Evolutionary conservation across 1,140 invertebrate species (phyloP), one percentile per base, ranked within the genome.

Genomic region (Sarcophaga peregrina): DNA sequence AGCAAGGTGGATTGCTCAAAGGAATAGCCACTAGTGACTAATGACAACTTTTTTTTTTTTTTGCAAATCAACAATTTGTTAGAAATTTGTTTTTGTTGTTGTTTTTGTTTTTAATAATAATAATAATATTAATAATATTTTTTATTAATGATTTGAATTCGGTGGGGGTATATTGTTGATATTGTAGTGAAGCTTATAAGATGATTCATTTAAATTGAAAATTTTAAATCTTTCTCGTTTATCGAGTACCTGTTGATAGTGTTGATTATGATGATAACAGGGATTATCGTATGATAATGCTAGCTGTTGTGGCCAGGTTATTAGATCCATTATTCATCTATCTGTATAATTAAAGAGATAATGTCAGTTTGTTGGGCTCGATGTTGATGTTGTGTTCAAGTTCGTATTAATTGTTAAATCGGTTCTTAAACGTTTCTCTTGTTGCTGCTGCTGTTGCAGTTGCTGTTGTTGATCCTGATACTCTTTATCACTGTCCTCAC

Each of bases 401-500:
- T 72, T 78, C 25, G 47, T 17, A 52, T 52, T 50, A 52, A 8
- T 4, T 8, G 15, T 4, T 11, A 17, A 3, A 50, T 78, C 75
- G 8, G 85, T 52, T 5, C 74, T 83, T 7, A 85, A 81, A 3
- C 88, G 85, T 72, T 89, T 89, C 58, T 88, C 87, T 47, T 37
- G 25, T 37, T 37, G 25, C 4, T 37, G 25, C 25, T 37, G 25
- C 4, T 37, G 25, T 4, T 37, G 25, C 25, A 37, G 25, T 37
- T 37, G 25, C n/a, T 80, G 82, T 47, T 82, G 13, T 54, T 46
- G 58, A 76, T 80, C 17, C 74, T 76, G 50, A 45, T 17, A 47
- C 45, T 80, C 50, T 81, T 89, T 89, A 37, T 89, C 88, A 80
- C 88, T 89, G 72, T 89, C 88, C 47, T 89, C 88, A 54, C 88